A percentile compares a stretch with the other conserved stretches of the same genome.
phyloP scores from a whole-genome alignment of 1,140 invertebrate genomes.

The Pteromalus puparum region DNA sequence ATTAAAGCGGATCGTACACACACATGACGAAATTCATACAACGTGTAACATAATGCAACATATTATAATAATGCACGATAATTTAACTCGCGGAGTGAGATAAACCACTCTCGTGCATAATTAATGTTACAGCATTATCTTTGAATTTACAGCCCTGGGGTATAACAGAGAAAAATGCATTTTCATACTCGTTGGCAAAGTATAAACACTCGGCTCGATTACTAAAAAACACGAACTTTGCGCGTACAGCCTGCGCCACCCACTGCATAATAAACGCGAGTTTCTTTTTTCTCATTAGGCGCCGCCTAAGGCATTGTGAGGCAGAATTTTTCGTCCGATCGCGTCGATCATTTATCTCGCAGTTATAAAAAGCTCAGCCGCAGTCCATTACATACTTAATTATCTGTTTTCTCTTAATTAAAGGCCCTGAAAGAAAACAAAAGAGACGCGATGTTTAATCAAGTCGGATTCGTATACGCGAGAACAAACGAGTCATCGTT shows the following conservation, averaged over 20 bases:
- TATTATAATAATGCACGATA: conserved; percentile 39
- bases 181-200: conserved; percentile 30
- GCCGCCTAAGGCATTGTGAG: too few species aligned
- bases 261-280: background rate
- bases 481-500: background rate
- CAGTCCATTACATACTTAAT: too few species aligned
- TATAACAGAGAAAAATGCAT: conserved; percentile 36
- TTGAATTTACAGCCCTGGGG: conserved; percentile 23
- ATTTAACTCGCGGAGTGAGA: conserved; percentile 23
- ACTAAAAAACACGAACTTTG: conserved; percentile 17
- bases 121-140: conserved; percentile 44
- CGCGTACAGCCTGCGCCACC: background rate
- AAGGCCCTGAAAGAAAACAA: background rate
- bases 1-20: conserved; percentile 11
- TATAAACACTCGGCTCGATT: conserved; percentile 23
- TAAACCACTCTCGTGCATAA: conserved; percentile 21
- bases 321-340: too few species aligned
- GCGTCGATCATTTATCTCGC: too few species aligned
- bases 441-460: background rate
- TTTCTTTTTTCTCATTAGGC: conserved; percentile 1
- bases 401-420: background rate
- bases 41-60: background rate
- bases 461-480: background rate
- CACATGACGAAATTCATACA: background rate
- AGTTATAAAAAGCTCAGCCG: too few species aligned